These are phyloP conservation scores for Caenorhabditis inopinata DNA, from an alignment of 1,140 invertebrate genomes.

Conservation along the genomic window DNA sequence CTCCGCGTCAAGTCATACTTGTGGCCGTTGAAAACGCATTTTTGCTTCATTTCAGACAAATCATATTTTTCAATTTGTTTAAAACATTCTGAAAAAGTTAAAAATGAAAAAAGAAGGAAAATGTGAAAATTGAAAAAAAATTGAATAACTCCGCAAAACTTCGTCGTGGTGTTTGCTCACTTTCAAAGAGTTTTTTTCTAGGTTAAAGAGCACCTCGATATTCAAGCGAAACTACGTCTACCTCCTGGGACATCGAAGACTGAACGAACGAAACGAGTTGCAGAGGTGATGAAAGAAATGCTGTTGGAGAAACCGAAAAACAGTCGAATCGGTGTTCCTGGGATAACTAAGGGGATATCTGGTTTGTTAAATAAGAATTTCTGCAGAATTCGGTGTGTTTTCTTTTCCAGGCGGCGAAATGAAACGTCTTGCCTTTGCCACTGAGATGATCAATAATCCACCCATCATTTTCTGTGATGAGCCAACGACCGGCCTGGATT, in stretches of 20 bases:
- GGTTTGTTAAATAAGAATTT: background rate
- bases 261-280: conserved; percentile 42
- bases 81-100: background rate
- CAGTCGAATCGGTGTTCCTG: conserved; percentile 55
- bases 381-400: background rate
- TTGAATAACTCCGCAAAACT: too few relatives aligned
- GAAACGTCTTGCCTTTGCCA: conserved; percentile 69
- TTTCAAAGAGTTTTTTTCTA: too few relatives aligned
- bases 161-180: too few relatives aligned
- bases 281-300: conserved; percentile 57
- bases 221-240: conserved; percentile 67
- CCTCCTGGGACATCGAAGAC: conserved; percentile 34
- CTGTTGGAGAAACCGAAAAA: conserved; percentile 52
- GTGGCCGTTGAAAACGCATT: too few relatives aligned
- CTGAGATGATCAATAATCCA: conserved; percentile 75
- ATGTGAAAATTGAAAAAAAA: too few relatives aligned
- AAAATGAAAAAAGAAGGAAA: background rate
- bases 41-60: too few relatives aligned
- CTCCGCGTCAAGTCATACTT: too few relatives aligned
- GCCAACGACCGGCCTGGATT: conserved; percentile 80
- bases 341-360: conserved; percentile 57
- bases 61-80: too few relatives aligned
- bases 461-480: conserved; percentile 79
- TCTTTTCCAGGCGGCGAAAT: conserved; percentile 68
- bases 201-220: conserved; percentile 69